Percentiles rank a stretch among this genome's conserved stretches.
These are phyloP conservation scores for Mesorhabditis spiculigera DNA, from an alignment of 2,888 invertebrate species.

Conservation along the genomic window DNA sequence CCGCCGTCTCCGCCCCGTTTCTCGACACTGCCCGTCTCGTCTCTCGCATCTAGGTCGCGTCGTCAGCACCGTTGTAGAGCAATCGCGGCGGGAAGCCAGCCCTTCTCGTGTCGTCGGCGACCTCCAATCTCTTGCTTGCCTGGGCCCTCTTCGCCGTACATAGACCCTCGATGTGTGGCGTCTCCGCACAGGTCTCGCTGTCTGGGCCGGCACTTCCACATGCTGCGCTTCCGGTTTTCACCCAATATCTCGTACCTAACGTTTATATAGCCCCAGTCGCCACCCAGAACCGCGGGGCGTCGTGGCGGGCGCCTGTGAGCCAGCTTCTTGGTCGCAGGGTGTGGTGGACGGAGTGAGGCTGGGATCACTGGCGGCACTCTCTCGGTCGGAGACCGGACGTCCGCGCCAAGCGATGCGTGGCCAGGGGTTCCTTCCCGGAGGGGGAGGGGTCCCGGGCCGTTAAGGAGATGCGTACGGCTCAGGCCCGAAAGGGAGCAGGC, in stretches of 20 bases:
- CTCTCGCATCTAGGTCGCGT: too few species aligned
- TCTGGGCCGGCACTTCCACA: too few species aligned
- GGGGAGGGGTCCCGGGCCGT: constrained; percentile 34
- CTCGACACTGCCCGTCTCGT: too few species aligned
- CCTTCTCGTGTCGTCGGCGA: too few species aligned
- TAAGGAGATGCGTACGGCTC: constrained; percentile 49
- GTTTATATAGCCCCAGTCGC: not conserved
- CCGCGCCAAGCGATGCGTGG: constrained; percentile 46
- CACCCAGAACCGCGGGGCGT: constrained; percentile 25
- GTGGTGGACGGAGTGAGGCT: constrained; percentile 40
- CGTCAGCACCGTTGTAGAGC: too few species aligned
- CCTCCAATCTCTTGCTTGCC: too few species aligned
- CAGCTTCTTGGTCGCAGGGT: constrained; percentile 43
- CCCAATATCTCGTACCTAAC: not conserved
- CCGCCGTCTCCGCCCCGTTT: too few species aligned
- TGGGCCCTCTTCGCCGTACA: too few species aligned
- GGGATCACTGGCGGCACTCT: constrained; percentile 33
- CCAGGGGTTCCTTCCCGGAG: constrained; percentile 34
- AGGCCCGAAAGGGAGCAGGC: constrained; percentile 53
- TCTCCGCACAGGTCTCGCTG: too few species aligned
- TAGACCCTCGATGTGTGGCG: too few species aligned
- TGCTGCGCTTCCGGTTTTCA: too few species aligned
- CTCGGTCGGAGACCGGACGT: constrained; percentile 42
- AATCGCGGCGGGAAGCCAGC: too few species aligned
- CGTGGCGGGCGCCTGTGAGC: constrained; percentile 44